These are phyloP conservation scores for Esox niger DNA, from an alignment of 2,113 vertebrate species.

Conservation along the genomic window DNA sequence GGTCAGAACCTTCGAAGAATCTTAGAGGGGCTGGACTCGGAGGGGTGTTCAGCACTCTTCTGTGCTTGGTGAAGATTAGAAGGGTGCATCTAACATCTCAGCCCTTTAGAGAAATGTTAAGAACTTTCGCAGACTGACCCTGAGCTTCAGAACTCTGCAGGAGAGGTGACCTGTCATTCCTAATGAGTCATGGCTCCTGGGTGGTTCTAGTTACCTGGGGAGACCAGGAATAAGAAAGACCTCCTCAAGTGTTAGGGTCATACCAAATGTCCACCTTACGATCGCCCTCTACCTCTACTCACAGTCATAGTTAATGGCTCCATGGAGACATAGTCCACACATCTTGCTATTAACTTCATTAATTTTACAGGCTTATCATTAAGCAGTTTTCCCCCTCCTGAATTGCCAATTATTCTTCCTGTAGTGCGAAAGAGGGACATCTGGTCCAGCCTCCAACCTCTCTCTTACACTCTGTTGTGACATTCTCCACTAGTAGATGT, in stretches of 20 bases:
- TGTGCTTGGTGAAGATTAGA: too few relatives aligned
- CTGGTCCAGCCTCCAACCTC: conserved; percentile 19
- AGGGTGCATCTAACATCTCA: conserved; percentile 11
- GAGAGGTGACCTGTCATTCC: conserved; percentile 54
- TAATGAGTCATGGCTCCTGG: conserved; percentile 52
- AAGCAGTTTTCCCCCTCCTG: too few relatives aligned
- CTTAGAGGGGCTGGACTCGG: too few relatives aligned
- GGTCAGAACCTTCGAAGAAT: too few relatives aligned
- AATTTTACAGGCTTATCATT: background rate
- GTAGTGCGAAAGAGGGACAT: conserved; percentile 21
- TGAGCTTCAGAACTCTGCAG: conserved; percentile 32
- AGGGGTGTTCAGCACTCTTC: too few relatives aligned
- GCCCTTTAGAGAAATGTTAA: conserved; percentile 20
- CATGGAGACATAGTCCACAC: conserved; percentile 38
- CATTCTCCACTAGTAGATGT: conserved; percentile 44
- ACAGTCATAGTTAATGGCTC: background rate
- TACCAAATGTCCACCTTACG: conserved; percentile 41
- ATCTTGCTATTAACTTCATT: background rate
- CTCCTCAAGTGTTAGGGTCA: conserved; percentile 46
- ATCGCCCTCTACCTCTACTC: background rate
- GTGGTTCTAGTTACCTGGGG: conserved; percentile 56
- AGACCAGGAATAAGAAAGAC: conserved; percentile 53
- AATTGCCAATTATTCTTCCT: background rate
- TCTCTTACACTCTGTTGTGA: conserved; percentile 54
- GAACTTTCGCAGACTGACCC: conserved; percentile 15